These are phyloP conservation scores for Ernsta delagoae DNA, from an alignment of 2,888 invertebrate genomes.

Conservation along the genomic window DNA sequence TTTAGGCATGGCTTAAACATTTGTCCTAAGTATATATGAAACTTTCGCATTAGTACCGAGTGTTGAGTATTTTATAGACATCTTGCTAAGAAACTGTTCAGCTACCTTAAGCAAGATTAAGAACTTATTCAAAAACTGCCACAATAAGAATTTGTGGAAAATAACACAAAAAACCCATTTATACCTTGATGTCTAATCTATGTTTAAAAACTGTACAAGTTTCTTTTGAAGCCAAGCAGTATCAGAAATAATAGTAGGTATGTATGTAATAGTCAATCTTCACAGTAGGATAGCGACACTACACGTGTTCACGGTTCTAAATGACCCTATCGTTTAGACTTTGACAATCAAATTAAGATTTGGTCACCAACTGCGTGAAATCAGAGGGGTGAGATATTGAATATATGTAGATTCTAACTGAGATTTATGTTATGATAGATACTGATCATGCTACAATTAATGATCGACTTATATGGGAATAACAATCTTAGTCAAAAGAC, in stretches of 20 bases:
- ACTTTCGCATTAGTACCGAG: background rate
- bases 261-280: background rate
- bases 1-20: too few species aligned
- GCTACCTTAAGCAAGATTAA: too few species aligned
- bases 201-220: background rate
- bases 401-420: too few species aligned
- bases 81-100: too few species aligned
- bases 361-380: background rate
- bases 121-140: too few species aligned
- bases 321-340: background rate
- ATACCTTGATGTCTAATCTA: background rate
- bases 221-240: background rate
- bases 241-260: background rate
- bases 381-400: background rate
- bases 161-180: background rate
- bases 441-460: too few species aligned
- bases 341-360: constrained; percentile 6
- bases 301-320: constrained; percentile 12
- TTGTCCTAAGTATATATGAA: background rate
- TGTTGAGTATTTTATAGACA: background rate
- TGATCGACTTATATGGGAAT: too few species aligned
- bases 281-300: constrained; percentile 14
- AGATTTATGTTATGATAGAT: too few species aligned
- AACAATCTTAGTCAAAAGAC: too few species aligned
- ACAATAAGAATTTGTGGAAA: too few species aligned